Evolutionary conservation across 2,888 invertebrate genomes (phyloP), one percentile per base, ranked within the genome.

Genomic region (Stenodema calcarata): DNA sequence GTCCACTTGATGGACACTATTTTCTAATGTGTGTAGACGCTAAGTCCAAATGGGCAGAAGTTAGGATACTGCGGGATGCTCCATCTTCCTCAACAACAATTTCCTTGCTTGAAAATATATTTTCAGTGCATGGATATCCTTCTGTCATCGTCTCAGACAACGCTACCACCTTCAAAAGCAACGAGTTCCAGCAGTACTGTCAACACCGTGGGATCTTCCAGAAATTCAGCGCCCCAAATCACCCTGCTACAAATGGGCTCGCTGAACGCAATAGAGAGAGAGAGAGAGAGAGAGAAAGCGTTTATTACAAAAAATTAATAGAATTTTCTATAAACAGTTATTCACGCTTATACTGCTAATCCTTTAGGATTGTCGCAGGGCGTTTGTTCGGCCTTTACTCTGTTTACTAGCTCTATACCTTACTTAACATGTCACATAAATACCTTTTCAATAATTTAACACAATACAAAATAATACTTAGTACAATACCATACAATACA

Each of bases 11-110:
- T 12, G 70, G 73, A 35, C 41, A 70, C 41, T 83, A 41, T 42
- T 70, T 83, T 35, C 83, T 83, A 30, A 83, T 83, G 70, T 83
- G 83, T 18, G 83, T 83, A 12, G 83, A 83, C 44, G 83, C 83
- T 18, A 83, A 83, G 42, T 83, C 83, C 2, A 83, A 90, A 50
- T 88, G 88, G 87, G 78, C 88, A 4, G 88, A 88, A 76, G 81
- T 88, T 18, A 54, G 73, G 7, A 73, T 80, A 16, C 75, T 86
- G 35, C 79, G 73, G 18, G 80, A 86, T 69, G 70, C 80, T 42
- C 89, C 89, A 35, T 88, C 89, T 42, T 87, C 87, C 73, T 28
- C 42, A 14, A 87, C 87, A 11, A 90, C 89, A 3, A 89, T 90
- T 9, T 12, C 82, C 70, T 54, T 88, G 47, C 88, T 90, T 12